Evolutionary conservation across 2,797 vertebrate genomes (phyloP).

Genomic region (Poecilia wingei): DNA sequence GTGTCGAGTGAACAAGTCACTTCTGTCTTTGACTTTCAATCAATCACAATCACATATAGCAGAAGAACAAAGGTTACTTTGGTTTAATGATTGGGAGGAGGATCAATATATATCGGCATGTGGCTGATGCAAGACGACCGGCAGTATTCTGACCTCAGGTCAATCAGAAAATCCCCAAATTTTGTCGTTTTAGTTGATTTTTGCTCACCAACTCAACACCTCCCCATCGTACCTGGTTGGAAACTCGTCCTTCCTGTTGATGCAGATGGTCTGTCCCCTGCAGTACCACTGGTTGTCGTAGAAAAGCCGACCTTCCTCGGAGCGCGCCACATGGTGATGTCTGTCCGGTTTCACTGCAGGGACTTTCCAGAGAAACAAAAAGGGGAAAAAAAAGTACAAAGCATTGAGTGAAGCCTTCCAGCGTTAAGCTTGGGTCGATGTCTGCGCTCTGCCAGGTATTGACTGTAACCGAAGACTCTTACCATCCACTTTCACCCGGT

Average conservation of each 20-base stretch:
- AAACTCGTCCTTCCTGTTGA: slow-evolving; percentile 97
- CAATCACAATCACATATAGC: neutral
- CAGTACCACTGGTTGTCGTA: slow-evolving; percentile 98
- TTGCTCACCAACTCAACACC: neutral
- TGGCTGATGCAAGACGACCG: neutral
- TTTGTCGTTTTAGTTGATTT: neutral
- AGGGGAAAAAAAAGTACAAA: slow-evolving; percentile 4
- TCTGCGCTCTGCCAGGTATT: slow-evolving; percentile 44
- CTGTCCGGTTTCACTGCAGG: slow-evolving; percentile 68
- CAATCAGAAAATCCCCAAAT: neutral
- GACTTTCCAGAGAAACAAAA: slow-evolving; percentile 15
- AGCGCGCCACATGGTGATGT: slow-evolving; percentile 91
- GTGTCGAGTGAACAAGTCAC: neutral
- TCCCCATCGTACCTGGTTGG: slow-evolving; percentile 86
- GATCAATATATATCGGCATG: neutral
- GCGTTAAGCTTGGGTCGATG: slow-evolving; percentile 33
- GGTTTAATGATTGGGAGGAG: no score
- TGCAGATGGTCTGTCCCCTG: slow-evolving; percentile 94
- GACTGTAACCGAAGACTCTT: slow-evolving; percentile 70
- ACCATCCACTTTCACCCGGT: slow-evolving; percentile 95
- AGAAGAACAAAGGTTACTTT: neutral
- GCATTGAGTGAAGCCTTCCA: slow-evolving; percentile 24
- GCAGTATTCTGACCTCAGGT: neutral
- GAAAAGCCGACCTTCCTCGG: slow-evolving; percentile 94
- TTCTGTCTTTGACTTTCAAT: neutral